Percentiles rank a stretch among this genome's conserved stretches.
phyloP scores from a whole-genome alignment of 2,113 vertebrate species.

The Silurus meridionalis region DNA sequence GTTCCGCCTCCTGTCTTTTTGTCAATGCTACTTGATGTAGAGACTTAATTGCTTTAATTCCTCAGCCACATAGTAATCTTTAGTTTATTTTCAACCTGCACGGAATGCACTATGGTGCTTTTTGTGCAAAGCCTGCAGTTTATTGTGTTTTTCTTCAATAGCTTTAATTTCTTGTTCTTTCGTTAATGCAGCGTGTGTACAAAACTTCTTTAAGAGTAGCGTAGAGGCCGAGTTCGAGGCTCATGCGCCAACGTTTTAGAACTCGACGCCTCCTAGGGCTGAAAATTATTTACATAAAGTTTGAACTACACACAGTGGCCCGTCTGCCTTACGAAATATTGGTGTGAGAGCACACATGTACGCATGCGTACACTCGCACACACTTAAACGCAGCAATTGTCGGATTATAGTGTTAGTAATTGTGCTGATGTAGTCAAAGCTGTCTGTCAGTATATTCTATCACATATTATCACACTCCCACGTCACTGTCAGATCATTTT shows the following conservation, averaged over 20 bases:
- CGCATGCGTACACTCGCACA: slow-evolving; percentile 17
- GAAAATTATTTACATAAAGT: slow-evolving; percentile 22
- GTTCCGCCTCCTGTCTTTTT: no score
- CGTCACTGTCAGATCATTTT: background rate
- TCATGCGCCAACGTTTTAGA: background rate
- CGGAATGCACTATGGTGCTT: no score
- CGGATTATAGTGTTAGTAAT: background rate
- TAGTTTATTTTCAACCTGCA: no score
- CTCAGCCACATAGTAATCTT: no score
- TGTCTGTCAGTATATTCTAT: background rate
- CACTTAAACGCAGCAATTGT: background rate
- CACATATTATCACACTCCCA: background rate
- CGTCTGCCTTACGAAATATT: slow-evolving; percentile 6
- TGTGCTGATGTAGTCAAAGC: slow-evolving; percentile 1
- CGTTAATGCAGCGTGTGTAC: background rate
- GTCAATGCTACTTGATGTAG: no score
- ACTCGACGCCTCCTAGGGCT: background rate
- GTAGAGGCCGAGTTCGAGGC: background rate
- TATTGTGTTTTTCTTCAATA: background rate
- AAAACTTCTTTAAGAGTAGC: background rate
- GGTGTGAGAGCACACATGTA: background rate
- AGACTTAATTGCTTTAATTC: no score
- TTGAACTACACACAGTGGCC: background rate
- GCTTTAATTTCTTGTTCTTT: background rate
- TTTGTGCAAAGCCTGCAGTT: no score